Conservation (phyloP, 2,797 vertebrate species). For the Phataginus tricuspis region DNA sequence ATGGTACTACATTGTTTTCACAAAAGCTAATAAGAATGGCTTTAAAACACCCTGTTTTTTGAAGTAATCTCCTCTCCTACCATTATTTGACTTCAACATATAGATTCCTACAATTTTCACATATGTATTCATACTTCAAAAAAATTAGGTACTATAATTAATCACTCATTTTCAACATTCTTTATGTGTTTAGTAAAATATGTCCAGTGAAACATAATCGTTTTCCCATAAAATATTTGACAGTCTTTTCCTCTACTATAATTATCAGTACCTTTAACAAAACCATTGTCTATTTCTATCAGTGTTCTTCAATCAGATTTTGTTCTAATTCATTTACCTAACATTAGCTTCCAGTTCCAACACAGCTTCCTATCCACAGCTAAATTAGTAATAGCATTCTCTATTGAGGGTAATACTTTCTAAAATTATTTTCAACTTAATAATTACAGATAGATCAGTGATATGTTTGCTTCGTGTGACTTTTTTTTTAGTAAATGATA, state of each 20-base stretch:
- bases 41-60: constrained; percentile 39
- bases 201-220: constrained; percentile 50
- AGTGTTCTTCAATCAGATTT: constrained; percentile 84
- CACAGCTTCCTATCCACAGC: constrained; percentile 82
- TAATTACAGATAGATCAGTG: constrained; percentile 83
- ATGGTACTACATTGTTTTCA: constrained; percentile 51
- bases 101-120: not conserved
- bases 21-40: constrained; percentile 61
- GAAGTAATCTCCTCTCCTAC: constrained; percentile 46
- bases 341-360: constrained; percentile 78
- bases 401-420: constrained; percentile 84
- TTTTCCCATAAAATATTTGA: constrained; percentile 57
- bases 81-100: constrained; percentile 15
- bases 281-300: constrained; percentile 81
- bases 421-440: constrained; percentile 87
- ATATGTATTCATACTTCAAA: not conserved
- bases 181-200: constrained; percentile 66
- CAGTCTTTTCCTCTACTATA: constrained; percentile 64
- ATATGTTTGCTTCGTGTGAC: constrained; percentile 75
- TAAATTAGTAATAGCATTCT: constrained; percentile 87
- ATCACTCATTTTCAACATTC: constrained; percentile 63
- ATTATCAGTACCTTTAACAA: constrained; percentile 79
- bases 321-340: constrained; percentile 85
- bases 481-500: constrained; percentile 80
- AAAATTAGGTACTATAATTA: constrained; percentile 17